Evolutionary conservation across 1,140 invertebrate species (phyloP).

Genomic region (Drosophila nannoptera): DNA sequence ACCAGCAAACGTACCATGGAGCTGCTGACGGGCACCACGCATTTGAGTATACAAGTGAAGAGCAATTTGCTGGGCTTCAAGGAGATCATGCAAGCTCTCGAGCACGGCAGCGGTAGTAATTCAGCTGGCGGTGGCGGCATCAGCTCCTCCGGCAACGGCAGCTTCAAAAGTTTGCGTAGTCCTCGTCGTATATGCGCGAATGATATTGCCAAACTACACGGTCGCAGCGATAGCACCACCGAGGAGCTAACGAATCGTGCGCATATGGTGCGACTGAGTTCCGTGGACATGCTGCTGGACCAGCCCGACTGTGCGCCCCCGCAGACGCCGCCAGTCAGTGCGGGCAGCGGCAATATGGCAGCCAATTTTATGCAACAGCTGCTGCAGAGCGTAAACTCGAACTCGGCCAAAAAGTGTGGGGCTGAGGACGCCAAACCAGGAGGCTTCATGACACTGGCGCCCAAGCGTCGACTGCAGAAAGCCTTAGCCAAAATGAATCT

Average conservation of each 20-base stretch:
- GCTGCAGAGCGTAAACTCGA: constrained; percentile 68
- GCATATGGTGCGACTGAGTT: constrained; percentile 69
- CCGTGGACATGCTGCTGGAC: constrained; percentile 73
- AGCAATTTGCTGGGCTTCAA: constrained; percentile 93
- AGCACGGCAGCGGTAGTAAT: constrained; percentile 81
- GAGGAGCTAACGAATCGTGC: constrained; percentile 61
- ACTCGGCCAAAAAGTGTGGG: constrained; percentile 82
- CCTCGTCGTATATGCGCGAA: constrained; percentile 76
- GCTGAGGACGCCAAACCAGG: constrained; percentile 81
- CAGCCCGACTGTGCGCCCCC: constrained; percentile 71
- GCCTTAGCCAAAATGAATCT: constrained; percentile 95
- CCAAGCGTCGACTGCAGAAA: constrained; percentile 90
- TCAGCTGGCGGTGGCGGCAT: constrained; percentile 60
- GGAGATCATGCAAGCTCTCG: constrained; percentile 92
- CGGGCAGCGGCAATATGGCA: constrained; percentile 55
- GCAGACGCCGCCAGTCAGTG: constrained; percentile 53
- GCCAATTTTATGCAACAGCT: constrained; percentile 74
- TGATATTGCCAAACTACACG: constrained; percentile 76
- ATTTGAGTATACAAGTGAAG: constrained; percentile 97
- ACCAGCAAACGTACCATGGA: constrained; percentile 94
- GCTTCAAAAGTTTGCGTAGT: constrained; percentile 60
- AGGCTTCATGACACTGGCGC: constrained; percentile 91
- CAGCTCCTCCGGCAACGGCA: constrained; percentile 42
- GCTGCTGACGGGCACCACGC: constrained; percentile 94
- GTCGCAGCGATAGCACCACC: constrained; percentile 65